phyloP scores from a whole-genome alignment of 2,888 invertebrate species.

The Diachrysia chrysitis region DNA sequence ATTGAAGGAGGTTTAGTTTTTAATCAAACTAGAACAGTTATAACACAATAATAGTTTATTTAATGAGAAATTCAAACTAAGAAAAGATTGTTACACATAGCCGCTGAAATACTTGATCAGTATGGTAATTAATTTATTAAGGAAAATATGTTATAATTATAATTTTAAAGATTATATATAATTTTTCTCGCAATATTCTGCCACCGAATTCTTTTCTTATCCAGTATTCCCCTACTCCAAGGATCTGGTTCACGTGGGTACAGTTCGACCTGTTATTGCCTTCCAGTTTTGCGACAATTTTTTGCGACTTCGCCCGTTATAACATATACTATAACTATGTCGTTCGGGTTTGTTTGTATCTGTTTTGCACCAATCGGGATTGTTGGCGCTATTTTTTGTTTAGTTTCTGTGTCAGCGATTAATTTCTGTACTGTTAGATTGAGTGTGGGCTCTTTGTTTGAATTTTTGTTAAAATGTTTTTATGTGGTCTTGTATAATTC shows the following conservation, averaged over 20 bases:
- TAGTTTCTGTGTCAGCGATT: conserved; percentile 1
- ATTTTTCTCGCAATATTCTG: neutral
- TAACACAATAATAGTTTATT: too few relatives aligned
- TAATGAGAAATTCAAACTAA: too few relatives aligned
- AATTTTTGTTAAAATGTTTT: neutral
- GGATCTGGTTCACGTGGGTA: conserved; percentile 52
- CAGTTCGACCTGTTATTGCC: conserved; percentile 64
- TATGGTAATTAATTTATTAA: too few relatives aligned
- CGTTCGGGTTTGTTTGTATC: conserved; percentile 36
- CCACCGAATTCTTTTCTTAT: conserved; percentile 27
- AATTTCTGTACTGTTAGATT: neutral
- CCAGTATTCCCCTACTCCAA: conserved; percentile 34
- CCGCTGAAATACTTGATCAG: too few relatives aligned
- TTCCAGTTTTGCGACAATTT: conserved; percentile 52
- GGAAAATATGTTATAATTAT: too few relatives aligned
- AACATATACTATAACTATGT: conserved; percentile 40
- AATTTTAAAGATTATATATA: too few relatives aligned
- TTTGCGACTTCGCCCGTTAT: conserved; percentile 50
- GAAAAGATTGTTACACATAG: too few relatives aligned
- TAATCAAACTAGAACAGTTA: too few relatives aligned
- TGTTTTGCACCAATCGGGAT: conserved; percentile 19
- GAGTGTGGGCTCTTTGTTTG: neutral
- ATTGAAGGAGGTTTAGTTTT: too few relatives aligned
- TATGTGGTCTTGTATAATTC: neutral
- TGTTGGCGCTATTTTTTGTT: conserved; percentile 11